Base-by-base conservation (phyloP, 2,797 vertebrate species). In the Platyrinchus mystaceus region DNA sequence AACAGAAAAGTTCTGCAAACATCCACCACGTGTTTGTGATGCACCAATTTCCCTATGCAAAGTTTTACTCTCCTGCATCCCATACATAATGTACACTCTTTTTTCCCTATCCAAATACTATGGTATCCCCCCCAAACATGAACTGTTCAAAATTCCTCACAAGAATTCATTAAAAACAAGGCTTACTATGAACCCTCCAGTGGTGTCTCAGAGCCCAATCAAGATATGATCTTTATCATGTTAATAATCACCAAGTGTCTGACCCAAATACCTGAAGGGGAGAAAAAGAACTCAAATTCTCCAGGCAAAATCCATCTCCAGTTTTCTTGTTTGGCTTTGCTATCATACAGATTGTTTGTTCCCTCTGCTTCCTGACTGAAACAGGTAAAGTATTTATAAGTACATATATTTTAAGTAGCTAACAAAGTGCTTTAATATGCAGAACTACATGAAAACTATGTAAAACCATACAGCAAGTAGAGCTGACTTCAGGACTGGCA, bases 21-120 rank as follows among this genome's bases (percentile, higher is more conserved):
- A 92, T 74, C 73, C 46, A 85, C 41, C 56, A 71, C 0, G 1
- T 91, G 75, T 73, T 56, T 82, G 39, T 10, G 70, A 91, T 34
- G 68, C 82, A 74, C 44, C 73, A 76, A 70, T 95, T 93, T 97
- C 91, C 55, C 9, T 88, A 90, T 50, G 55, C 92, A 89, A 81
- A 95, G 39, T 82, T 94, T 87, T 78, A 76, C 69, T 67, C 44
- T 39, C 44, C 90, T 90, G 90, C 88, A 96, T 88, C 89, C 95
- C 56, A 73, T 63, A 68, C 26, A 83, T 77, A 85, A 88, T 14
- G n/a, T 24, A 81, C 77, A 41, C 79, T 66, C 58, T 71, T 71
- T 81, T 83, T 77, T 30, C 63, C 39, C 59, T 73, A 43, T 34
- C 41, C 21, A 82, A 79, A 87, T 43, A 63, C 22, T 44, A 84